Percentiles rank a stretch among this genome's conserved stretches.
Conservation (phyloP, 2,888 invertebrate genomes). For the Alentia gelatinosa region DNA sequence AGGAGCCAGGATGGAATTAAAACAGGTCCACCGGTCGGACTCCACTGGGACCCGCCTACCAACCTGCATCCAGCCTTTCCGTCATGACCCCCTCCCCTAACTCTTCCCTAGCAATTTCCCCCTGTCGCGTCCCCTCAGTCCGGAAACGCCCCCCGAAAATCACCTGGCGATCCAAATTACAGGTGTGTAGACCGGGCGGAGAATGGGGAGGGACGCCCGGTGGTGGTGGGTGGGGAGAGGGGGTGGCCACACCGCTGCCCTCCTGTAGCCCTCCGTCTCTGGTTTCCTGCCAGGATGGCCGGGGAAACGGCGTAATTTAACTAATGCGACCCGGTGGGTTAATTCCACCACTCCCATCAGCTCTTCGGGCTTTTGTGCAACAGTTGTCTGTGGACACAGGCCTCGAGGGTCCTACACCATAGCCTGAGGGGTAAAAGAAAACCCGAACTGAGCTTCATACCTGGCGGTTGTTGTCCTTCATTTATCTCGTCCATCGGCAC, state of each 20-base stretch:
- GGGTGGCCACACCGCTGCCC: no score
- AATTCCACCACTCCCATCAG: constrained; percentile 38
- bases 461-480: no score
- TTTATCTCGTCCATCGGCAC: background rate
- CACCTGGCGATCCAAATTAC: constrained; percentile 54
- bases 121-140: background rate
- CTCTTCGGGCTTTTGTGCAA: background rate
- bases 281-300: background rate
- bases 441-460: no score
- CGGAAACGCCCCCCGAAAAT: constrained; percentile 13
- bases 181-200: background rate
- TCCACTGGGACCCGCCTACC: background rate
- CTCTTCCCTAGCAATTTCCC: no score
- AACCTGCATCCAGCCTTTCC: no score
- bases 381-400: constrained; percentile 37
- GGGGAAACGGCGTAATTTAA: background rate
- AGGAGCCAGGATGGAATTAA: no score
- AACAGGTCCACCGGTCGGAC: background rate
- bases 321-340: constrained; percentile 1
- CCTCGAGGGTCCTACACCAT: background rate
- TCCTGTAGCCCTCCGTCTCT: no score
- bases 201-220: background rate
- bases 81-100: no score
- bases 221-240: background rate
- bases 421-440: background rate